Percentiles rank a stretch among this genome's conserved stretches.
Evolutionary conservation across 2,113 vertebrate species (phyloP).

Genomic region (Dicaeum eximium): DNA sequence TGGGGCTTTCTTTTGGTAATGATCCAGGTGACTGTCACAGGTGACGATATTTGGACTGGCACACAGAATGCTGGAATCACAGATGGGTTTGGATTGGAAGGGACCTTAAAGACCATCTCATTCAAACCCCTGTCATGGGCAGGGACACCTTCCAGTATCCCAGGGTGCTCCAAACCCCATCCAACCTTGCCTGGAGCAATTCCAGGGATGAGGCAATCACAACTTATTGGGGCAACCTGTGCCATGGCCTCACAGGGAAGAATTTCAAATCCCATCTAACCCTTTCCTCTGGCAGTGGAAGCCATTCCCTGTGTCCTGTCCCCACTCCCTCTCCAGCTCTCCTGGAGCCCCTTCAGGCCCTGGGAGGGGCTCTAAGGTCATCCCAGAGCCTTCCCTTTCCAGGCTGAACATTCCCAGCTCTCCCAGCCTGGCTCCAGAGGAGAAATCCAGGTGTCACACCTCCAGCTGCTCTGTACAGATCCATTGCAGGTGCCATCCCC

Average conservation of each 20-base stretch:
- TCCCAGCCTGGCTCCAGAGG: not conserved
- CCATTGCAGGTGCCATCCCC: fast-evolving
- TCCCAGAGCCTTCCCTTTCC: not conserved
- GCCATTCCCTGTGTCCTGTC: not conserved
- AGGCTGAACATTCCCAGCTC: not conserved
- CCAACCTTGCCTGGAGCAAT: not conserved
- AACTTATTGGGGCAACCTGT: not conserved
- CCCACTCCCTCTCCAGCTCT: not conserved
- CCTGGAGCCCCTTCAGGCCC: not conserved
- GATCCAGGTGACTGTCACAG: not conserved
- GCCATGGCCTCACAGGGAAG: not conserved
- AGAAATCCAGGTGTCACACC: not conserved
- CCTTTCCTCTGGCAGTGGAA: not conserved
- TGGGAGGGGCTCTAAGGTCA: not conserved
- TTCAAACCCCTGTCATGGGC: not conserved
- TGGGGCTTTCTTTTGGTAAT: not conserved
- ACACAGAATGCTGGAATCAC: not conserved
- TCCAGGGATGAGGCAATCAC: not conserved
- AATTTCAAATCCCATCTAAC: not conserved
- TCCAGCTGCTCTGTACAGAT: not conserved
- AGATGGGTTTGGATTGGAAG: not conserved
- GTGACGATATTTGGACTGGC: fast-evolving
- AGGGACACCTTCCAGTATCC: not conserved
- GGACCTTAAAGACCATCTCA: not conserved
- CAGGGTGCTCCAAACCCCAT: not conserved